Conservation (phyloP, 2,888 invertebrate species). For the Tineola bisselliella region DNA sequence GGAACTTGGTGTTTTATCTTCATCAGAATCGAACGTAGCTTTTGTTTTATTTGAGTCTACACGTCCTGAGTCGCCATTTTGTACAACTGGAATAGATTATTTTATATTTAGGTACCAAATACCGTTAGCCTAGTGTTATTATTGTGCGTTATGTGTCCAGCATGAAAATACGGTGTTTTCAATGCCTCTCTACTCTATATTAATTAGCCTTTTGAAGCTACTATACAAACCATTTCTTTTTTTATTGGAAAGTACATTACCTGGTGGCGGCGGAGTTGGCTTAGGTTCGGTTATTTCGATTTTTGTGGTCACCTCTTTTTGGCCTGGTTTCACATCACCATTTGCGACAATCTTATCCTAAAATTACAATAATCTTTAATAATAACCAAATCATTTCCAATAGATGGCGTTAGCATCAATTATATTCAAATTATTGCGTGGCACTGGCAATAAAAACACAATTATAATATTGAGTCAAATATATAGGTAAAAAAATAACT, state of each 20-base stretch:
- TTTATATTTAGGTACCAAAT: background rate
- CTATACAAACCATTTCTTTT: background rate
- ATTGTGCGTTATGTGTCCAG: background rate
- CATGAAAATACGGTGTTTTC: background rate
- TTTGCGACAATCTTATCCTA: constrained; percentile 53
- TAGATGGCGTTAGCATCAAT: too few species aligned
- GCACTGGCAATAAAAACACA: too few species aligned
- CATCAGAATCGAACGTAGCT: constrained; percentile 65
- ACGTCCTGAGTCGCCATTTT: constrained; percentile 53
- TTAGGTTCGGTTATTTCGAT: background rate
- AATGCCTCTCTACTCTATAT: background rate
- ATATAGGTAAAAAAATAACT: constrained; percentile 20
- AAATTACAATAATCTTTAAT: constrained; percentile 7
- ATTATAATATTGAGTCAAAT: too few species aligned
- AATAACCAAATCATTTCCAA: too few species aligned
- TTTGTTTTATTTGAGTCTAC: constrained; percentile 62
- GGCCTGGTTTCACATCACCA: constrained; percentile 47
- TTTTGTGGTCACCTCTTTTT: background rate
- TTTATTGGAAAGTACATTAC: background rate
- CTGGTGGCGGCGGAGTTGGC: constrained; percentile 2
- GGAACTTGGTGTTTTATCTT: constrained; percentile 64
- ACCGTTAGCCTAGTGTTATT: background rate
- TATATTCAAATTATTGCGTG: too few species aligned
- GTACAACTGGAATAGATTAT: constrained; percentile 33
- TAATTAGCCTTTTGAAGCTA: background rate